Evolutionary conservation across 2,888 invertebrate species (phyloP).

Genomic region (Scaptodrosophila latifasciaeformis): DNA sequence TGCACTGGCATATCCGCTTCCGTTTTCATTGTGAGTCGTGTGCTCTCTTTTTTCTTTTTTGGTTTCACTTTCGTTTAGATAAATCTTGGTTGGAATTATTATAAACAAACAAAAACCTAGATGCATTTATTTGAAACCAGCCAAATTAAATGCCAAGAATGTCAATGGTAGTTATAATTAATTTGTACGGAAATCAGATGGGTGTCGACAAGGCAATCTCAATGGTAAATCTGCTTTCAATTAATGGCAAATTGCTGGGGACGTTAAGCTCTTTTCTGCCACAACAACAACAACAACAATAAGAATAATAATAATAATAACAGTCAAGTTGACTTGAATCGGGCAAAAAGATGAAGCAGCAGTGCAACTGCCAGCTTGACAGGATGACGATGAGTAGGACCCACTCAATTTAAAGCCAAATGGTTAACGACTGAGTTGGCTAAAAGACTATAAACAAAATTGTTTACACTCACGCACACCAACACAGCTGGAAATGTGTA

Average conservation of each 20-base stretch:
- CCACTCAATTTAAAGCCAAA: constrained; percentile 12
- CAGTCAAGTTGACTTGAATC: too few relatives aligned
- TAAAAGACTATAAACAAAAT: neutral
- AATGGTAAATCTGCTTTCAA: constrained; percentile 61
- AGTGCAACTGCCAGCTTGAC: neutral
- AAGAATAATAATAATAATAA: too few relatives aligned
- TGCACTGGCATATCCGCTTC: constrained; percentile 48
- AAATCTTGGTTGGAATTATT: neutral
- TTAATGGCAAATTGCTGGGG: constrained; percentile 60
- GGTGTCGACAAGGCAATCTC: constrained; percentile 63
- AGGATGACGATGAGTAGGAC: neutral
- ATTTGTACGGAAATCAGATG: constrained; percentile 61
- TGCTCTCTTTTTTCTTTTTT: constrained; percentile 25
- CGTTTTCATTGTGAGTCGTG: constrained; percentile 19
- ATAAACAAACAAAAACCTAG: neutral
- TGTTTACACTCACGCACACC: constrained; percentile 3
- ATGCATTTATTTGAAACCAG: constrained; percentile 15
- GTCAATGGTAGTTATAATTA: constrained; percentile 58
- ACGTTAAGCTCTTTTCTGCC: constrained; percentile 42
- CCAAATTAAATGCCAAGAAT: constrained; percentile 37
- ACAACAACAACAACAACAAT: neutral
- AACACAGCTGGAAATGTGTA: constrained; percentile 1
- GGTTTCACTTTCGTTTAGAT: constrained; percentile 10
- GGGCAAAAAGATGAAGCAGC: too few relatives aligned
- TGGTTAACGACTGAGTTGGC: neutral